These are phyloP conservation scores for Tetrax tetrax DNA, from an alignment of 2,113 vertebrate species.

Conservation along the genomic window DNA sequence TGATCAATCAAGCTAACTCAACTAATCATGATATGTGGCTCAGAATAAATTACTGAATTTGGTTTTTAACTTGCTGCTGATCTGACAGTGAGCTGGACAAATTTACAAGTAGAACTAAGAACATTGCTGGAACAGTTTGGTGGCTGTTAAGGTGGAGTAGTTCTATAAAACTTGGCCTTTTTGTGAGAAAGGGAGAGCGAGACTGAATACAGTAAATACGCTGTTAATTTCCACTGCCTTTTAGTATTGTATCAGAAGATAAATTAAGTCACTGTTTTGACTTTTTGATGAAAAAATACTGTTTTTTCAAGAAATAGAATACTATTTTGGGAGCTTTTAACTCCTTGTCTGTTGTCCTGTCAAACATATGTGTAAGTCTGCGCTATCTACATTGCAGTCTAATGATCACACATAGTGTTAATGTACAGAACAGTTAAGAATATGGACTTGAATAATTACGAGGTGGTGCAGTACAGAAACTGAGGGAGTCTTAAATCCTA, in stretches of 20 bases:
- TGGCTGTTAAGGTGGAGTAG: not conserved
- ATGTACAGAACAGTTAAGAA: not conserved
- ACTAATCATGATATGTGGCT: not conserved
- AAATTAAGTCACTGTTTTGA: not conserved
- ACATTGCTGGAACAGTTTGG: not conserved
- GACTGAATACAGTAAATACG: not conserved
- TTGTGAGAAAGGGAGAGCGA: not conserved
- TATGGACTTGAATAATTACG: not conserved
- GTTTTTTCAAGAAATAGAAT: not conserved
- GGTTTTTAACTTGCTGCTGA: not conserved
- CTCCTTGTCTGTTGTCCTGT: not conserved
- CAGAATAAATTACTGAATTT: not conserved
- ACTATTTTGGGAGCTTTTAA: not conserved
- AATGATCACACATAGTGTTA: not conserved
- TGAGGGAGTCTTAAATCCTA: not conserved
- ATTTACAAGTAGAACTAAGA: not conserved
- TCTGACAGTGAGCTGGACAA: not conserved
- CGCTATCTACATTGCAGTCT: not conserved
- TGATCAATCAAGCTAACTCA: not conserved
- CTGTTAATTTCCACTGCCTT: not conserved
- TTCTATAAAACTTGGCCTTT: not conserved
- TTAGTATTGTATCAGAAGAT: not conserved
- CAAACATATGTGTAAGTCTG: not conserved
- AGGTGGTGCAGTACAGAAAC: not conserved
- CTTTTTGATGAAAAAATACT: not conserved